These are phyloP conservation scores for Sycophila sp. DNA, from an alignment of 1,140 invertebrate genomes.

Conservation along the genomic window DNA sequence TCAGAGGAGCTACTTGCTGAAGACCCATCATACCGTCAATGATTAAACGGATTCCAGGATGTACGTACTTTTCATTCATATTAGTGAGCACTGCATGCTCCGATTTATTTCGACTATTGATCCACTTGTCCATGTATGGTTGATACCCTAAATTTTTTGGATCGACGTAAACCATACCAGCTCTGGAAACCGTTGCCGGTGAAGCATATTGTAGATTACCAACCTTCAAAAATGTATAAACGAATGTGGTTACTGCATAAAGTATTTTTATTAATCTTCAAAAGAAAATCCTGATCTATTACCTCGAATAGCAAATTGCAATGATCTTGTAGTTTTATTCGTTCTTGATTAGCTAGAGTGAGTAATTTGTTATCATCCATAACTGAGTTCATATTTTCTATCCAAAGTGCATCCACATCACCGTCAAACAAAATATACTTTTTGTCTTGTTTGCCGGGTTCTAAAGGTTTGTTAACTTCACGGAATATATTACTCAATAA, in stretches of 20 bases:
- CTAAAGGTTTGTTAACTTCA: slow-evolving; percentile 83
- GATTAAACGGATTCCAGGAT: slow-evolving; percentile 77
- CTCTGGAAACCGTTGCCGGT: slow-evolving; percentile 89
- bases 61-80: slow-evolving; percentile 80
- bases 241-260: background rate
- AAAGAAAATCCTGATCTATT: background rate
- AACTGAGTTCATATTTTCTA: slow-evolving; percentile 96
- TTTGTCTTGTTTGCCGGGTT: slow-evolving; percentile 71
- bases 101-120: slow-evolving; percentile 60
- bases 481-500: slow-evolving; percentile 90
- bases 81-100: slow-evolving; percentile 69
- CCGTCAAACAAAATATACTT: slow-evolving; percentile 92
- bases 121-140: slow-evolving; percentile 86
- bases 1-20: slow-evolving; percentile 77
- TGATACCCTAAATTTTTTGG: slow-evolving; percentile 88
- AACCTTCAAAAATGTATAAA: slow-evolving; percentile 67
- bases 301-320: slow-evolving; percentile 91
- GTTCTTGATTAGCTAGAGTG: slow-evolving; percentile 89
- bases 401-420: slow-evolving; percentile 92
- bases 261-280: no score
- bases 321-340: slow-evolving; percentile 83
- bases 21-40: slow-evolving; percentile 80
- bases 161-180: slow-evolving; percentile 94
- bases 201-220: slow-evolving; percentile 90
- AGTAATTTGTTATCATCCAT: slow-evolving; percentile 94